phyloP scores from a whole-genome alignment of 2,113 vertebrate genomes.

The Panurus biarmicus region DNA sequence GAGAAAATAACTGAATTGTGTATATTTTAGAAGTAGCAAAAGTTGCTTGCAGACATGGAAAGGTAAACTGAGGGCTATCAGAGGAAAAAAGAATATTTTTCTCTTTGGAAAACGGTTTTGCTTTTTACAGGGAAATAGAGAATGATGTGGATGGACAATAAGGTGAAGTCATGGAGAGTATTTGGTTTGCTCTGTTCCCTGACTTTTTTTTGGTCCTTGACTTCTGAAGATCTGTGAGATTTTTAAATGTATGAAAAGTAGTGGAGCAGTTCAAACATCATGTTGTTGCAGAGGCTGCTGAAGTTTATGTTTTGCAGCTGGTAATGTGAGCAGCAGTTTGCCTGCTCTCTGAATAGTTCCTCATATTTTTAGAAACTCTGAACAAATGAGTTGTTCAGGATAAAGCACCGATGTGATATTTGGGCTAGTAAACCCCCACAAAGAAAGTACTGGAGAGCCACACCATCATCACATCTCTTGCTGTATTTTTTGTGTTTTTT shows the following conservation, averaged over 20 bases:
- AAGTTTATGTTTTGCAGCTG: not conserved
- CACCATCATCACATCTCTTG: not conserved
- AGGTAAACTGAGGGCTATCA: not conserved
- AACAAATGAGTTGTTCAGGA: not conserved
- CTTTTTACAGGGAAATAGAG: not conserved
- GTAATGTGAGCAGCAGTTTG: not conserved
- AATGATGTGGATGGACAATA: too few relatives aligned
- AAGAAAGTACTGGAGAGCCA: not conserved
- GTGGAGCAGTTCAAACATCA: not conserved
- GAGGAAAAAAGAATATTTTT: not conserved
- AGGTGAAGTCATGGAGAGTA: not conserved
- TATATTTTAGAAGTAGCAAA: not conserved
- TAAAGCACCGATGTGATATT: not conserved
- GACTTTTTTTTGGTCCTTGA: not conserved
- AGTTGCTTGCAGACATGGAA: not conserved
- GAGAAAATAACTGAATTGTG: not conserved
- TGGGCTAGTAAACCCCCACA: not conserved
- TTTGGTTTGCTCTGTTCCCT: not conserved
- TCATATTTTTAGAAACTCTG: not conserved
- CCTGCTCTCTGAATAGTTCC: not conserved
- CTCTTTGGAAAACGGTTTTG: not conserved
- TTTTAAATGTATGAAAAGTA: not conserved
- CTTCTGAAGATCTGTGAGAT: not conserved
- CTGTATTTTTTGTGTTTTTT: not conserved
- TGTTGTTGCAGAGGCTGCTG: not conserved